A percentile compares a stretch with the other conserved stretches of the same genome.
phyloP scores from a whole-genome alignment of 1,140 invertebrate species.

The Heterodera schachtii region DNA sequence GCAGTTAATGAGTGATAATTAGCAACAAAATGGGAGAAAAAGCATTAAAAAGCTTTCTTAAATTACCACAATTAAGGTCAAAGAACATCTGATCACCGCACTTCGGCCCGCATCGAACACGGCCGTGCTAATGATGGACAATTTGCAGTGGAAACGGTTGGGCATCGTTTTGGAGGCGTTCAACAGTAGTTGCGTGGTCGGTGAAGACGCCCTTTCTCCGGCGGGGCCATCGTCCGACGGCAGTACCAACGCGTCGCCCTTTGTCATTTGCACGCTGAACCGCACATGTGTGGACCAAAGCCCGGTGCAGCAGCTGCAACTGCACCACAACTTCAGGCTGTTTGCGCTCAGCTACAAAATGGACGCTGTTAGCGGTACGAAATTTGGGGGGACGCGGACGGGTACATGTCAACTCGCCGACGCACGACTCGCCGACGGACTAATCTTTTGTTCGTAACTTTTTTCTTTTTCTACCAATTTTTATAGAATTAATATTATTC shows the following conservation, averaged over 20 bases:
- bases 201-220: neutral
- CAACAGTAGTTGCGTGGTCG: neutral
- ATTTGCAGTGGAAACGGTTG: constrained; percentile 47
- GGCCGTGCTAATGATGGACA: constrained; percentile 46
- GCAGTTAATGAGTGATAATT: no score
- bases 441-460: no score
- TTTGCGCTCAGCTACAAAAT: constrained; percentile 50
- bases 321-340: constrained; percentile 49
- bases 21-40: no score
- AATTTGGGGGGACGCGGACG: neutral
- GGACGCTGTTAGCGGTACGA: constrained; percentile 49
- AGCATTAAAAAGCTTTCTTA: neutral
- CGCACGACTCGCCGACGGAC: no score
- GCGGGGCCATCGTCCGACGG: constrained; percentile 23
- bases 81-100: constrained; percentile 33
- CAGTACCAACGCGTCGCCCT: constrained; percentile 18
- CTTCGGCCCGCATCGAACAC: constrained; percentile 6
- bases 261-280: constrained; percentile 45
- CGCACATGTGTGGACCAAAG: constrained; percentile 31
- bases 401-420: no score
- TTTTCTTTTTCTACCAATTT: no score
- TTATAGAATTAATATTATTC: no score
- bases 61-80: constrained; percentile 27
- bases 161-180: constrained; percentile 42
- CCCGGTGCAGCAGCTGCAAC: constrained; percentile 44